A percentile compares a stretch with the other conserved stretches of the same genome.
These are phyloP conservation scores for Dipodomys ordii DNA, from an alignment of 2,113 vertebrate genomes.

Conservation along the genomic window DNA sequence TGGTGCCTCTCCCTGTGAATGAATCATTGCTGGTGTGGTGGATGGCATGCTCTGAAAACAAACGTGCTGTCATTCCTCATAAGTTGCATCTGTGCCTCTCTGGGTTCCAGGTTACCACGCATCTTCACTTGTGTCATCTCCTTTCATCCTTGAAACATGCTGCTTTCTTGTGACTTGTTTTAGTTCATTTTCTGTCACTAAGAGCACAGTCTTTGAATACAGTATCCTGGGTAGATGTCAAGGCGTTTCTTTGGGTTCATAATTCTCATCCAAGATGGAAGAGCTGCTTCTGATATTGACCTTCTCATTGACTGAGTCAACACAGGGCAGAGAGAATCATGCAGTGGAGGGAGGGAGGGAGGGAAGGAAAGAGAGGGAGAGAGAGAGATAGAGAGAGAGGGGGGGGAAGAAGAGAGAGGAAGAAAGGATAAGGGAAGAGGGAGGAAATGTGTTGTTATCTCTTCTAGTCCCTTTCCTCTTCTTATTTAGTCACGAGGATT, in stretches of 20 bases:
- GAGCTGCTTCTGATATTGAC: not conserved
- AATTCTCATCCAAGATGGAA: not conserved
- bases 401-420: too few relatives aligned
- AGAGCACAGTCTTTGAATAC: not conserved
- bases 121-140: not conserved
- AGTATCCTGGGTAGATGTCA: not conserved
- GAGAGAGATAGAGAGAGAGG: too few relatives aligned
- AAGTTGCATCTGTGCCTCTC: not conserved
- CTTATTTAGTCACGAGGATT: not conserved
- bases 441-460: not conserved
- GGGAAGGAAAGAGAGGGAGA: too few relatives aligned
- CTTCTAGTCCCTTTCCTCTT: not conserved
- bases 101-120: not conserved
- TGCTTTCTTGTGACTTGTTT: not conserved
- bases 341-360: too few relatives aligned
- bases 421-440: too few relatives aligned
- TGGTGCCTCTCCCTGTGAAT: constrained; percentile 43
- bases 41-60: not conserved
- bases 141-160: not conserved
- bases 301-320: not conserved
- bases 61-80: not conserved
- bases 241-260: not conserved
- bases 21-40: not conserved
- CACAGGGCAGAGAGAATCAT: too few relatives aligned
- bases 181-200: not conserved